Evolutionary conservation across 2,888 invertebrate species (phyloP).

Genomic region (Anodontia alba): DNA sequence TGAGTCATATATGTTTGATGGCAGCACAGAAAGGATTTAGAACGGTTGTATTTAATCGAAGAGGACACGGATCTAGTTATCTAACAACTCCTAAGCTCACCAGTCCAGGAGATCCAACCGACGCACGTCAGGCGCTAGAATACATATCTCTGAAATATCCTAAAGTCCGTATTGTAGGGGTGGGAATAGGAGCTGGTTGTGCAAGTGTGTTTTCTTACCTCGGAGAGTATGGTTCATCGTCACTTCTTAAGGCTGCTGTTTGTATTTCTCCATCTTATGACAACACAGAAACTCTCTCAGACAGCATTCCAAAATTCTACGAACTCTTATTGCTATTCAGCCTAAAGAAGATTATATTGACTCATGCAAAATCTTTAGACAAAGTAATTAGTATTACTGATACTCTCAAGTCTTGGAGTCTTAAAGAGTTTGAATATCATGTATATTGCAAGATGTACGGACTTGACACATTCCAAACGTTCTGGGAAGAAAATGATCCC

Average conservation of each 20-base stretch:
- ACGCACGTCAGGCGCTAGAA: slow-evolving; percentile 77
- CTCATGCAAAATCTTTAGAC: slow-evolving; percentile 71
- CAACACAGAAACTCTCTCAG: slow-evolving; percentile 60
- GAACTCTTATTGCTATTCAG: slow-evolving; percentile 68
- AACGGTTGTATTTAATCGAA: slow-evolving; percentile 79
- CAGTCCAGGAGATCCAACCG: slow-evolving; percentile 78
- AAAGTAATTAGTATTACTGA: slow-evolving; percentile 67
- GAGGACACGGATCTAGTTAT: slow-evolving; percentile 79
- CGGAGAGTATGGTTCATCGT: slow-evolving; percentile 81
- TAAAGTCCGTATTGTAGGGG: slow-evolving; percentile 68
- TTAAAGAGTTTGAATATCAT: slow-evolving; percentile 73
- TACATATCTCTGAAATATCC: slow-evolving; percentile 75
- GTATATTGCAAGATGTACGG: slow-evolving; percentile 74
- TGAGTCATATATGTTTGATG: slow-evolving; percentile 61
- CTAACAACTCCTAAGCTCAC: slow-evolving; percentile 79
- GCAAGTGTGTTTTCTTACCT: slow-evolving; percentile 80
- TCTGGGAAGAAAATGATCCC: slow-evolving; percentile 81
- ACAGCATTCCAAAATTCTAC: slow-evolving; percentile 69
- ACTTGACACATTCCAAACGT: slow-evolving; percentile 68
- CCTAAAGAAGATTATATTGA: slow-evolving; percentile 70
- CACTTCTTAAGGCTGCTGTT: slow-evolving; percentile 68
- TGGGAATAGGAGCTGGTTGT: slow-evolving; percentile 79
- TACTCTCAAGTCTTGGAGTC: slow-evolving; percentile 57
- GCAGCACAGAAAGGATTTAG: slow-evolving; percentile 72
- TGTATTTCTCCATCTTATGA: slow-evolving; percentile 81